phyloP scores from a whole-genome alignment of 2,797 vertebrate genomes.

The Capromys pilorides region DNA sequence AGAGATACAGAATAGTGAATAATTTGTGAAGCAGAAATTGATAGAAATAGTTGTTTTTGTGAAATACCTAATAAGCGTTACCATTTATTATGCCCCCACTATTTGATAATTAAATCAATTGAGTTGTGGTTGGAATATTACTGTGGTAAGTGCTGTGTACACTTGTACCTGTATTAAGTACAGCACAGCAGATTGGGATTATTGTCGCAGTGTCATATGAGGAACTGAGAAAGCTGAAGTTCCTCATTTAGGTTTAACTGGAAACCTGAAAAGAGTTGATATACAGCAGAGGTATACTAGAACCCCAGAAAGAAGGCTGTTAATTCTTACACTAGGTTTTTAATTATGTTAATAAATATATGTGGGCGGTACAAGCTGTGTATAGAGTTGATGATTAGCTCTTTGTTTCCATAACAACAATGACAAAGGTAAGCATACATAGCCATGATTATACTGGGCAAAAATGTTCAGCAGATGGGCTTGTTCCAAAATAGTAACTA shows the following conservation, averaged over 20 bases:
- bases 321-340: constrained; percentile 25
- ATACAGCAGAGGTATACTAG: background rate
- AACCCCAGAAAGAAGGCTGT: background rate
- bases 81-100: background rate
- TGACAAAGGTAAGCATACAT: constrained; percentile 4
- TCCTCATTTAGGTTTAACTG: background rate
- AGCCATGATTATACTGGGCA: background rate
- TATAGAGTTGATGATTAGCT: constrained; percentile 46
- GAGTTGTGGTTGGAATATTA: background rate
- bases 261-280: background rate
- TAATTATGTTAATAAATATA: constrained; percentile 34
- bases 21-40: background rate
- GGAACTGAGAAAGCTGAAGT: background rate
- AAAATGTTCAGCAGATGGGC: constrained; percentile 28
- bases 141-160: background rate
- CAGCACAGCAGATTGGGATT: background rate
- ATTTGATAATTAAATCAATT: constrained; percentile 38
- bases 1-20: background rate
- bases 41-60: background rate
- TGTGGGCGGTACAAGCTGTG: constrained; percentile 18
- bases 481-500: constrained; percentile 43
- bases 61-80: background rate
- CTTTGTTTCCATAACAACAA: constrained; percentile 62
- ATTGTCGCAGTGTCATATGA: background rate
- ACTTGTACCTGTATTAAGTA: background rate